phyloP scores from a whole-genome alignment of 2,888 invertebrate species.

The Microctonus hyperodae region DNA sequence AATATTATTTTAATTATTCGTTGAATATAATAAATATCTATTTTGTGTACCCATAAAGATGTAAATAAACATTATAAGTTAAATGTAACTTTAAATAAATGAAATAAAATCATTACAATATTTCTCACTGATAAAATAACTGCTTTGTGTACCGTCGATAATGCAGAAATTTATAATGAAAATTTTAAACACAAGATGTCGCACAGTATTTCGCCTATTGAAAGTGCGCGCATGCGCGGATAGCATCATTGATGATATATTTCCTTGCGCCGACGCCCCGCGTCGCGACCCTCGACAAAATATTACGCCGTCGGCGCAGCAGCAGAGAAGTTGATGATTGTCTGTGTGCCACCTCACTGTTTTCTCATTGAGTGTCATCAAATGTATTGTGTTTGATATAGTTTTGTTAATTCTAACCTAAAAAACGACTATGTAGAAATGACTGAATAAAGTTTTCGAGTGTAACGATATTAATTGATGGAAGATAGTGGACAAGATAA shows the following conservation, averaged over 20 bases:
- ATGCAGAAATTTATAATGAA: not conserved
- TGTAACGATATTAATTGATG: not conserved
- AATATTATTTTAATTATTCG: too few relatives aligned
- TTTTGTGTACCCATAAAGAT: too few relatives aligned
- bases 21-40: too few relatives aligned
- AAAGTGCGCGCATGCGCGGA: conserved; percentile 11
- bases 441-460: not conserved
- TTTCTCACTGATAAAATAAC: not conserved
- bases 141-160: not conserved
- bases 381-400: conserved; percentile 4
- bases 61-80: too few relatives aligned
- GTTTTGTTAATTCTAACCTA: conserved; percentile 9
- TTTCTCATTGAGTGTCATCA: conserved; percentile 5
- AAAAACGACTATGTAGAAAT: conserved; percentile 1
- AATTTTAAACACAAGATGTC: not conserved
- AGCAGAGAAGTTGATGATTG: conserved; percentile 19
- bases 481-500: not conserved
- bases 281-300: conserved; percentile 22
- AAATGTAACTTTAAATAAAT: too few relatives aligned
- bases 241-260: not conserved
- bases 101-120: not conserved
- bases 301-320: conserved; percentile 25
- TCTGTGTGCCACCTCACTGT: conserved; percentile 6
- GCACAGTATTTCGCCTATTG: too few relatives aligned
- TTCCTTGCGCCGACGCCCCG: conserved; percentile 30